Percentiles rank a stretch among this genome's conserved stretches.
Conservation (phyloP, 1,140 invertebrate species). For the Diabrotica undecimpunctata region DNA sequence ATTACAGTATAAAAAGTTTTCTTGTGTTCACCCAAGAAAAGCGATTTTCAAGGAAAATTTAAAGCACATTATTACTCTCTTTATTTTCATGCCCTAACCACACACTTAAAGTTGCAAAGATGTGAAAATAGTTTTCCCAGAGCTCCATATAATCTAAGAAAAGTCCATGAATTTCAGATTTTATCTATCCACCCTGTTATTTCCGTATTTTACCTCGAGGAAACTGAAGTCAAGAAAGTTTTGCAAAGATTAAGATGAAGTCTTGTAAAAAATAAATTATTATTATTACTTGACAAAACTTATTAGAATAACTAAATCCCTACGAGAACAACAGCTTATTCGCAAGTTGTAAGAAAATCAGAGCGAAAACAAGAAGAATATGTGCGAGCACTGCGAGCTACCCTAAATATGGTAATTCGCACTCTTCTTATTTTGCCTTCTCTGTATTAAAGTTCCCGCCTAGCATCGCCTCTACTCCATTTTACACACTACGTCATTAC, state of each 20-base stretch:
- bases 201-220: background rate
- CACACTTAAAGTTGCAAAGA: too few species aligned
- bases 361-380: constrained; percentile 2
- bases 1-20: too few species aligned
- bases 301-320: background rate
- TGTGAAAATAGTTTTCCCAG: too few species aligned
- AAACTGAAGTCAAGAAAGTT: background rate
- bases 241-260: background rate
- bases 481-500: constrained; percentile 1
- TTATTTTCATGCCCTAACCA: too few species aligned
- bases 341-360: constrained; percentile 2
- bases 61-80: too few species aligned
- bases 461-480: background rate
- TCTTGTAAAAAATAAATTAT: constrained; percentile 1
- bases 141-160: too few species aligned
- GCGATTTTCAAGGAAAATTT: too few species aligned
- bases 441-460: constrained; percentile 1
- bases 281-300: background rate
- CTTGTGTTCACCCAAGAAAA: too few species aligned
- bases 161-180: background rate
- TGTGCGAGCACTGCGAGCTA: background rate
- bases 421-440: background rate
- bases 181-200: background rate
- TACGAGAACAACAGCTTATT: background rate
- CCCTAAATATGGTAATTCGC: constrained; percentile 1